Conservation (phyloP, 2,113 vertebrate species). For the Chionomys nivalis region DNA sequence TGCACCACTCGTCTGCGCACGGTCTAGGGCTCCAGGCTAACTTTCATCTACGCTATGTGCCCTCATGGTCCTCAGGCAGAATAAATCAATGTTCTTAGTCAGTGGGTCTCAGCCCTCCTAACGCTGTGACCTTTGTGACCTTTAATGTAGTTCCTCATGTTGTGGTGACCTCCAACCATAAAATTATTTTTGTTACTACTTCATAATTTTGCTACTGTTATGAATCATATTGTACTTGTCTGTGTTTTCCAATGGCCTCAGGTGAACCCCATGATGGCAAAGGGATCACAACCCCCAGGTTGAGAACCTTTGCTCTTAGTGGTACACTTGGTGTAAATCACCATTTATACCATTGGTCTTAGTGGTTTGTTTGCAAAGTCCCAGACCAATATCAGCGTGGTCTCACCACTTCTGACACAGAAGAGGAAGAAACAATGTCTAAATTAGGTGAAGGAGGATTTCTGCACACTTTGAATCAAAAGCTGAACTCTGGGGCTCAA, state of each 20-base stretch:
- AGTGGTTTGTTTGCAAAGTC: not conserved
- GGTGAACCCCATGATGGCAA: not conserved
- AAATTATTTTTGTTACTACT: not conserved
- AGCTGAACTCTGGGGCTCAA: not conserved
- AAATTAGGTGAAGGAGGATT: not conserved
- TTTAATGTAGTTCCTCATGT: not conserved
- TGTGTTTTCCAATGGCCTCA: no score
- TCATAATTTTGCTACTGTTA: not conserved
- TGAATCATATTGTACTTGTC: not conserved
- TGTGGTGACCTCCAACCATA: not conserved
- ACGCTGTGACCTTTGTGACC: not conserved
- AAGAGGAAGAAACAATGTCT: not conserved
- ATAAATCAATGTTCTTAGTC: not conserved
- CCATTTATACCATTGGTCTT: not conserved
- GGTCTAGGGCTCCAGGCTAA: not conserved
- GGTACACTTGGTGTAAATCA: not conserved
- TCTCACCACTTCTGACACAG: not conserved
- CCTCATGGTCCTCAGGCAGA: not conserved
- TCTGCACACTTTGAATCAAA: not conserved
- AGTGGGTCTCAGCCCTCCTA: not conserved
- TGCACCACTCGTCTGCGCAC: accelerated
- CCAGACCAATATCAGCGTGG: not conserved
- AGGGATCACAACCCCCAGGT: not conserved
- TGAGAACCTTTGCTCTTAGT: not conserved
- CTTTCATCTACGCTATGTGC: not conserved